These are phyloP conservation scores for Brachionus paranguensis DNA, from an alignment of 1,140 invertebrate species.

Conservation along the genomic window DNA sequence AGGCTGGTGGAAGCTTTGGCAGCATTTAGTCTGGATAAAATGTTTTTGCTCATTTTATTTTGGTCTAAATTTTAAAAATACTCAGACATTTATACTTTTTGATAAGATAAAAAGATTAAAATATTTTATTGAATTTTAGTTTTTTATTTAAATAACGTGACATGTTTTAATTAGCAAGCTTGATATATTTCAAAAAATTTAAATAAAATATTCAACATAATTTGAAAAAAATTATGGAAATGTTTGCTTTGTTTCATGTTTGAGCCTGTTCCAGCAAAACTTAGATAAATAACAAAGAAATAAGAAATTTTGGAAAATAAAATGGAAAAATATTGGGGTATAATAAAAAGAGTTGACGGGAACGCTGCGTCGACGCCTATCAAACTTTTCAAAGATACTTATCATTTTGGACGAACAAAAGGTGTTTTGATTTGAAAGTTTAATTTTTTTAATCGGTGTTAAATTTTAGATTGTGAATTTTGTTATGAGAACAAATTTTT, in stretches of 20 bases:
- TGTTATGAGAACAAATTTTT: constrained; percentile 47
- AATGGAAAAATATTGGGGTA: constrained; percentile 15
- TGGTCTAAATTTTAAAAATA: neutral
- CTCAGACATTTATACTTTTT: neutral
- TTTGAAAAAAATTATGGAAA: neutral
- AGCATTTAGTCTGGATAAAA: neutral
- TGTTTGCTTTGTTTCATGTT: neutral
- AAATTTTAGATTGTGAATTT: constrained; percentile 47
- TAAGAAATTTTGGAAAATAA: neutral
- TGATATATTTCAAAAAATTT: neutral
- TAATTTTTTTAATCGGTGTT: neutral
- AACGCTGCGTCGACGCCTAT: neutral
- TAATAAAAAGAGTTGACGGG: neutral
- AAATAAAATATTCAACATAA: neutral
- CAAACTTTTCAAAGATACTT: neutral
- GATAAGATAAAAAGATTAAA: constrained; percentile 13
- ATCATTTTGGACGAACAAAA: constrained; percentile 15
- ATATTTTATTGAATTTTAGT: neutral
- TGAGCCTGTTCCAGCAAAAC: neutral
- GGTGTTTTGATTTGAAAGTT: neutral
- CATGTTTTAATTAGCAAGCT: neutral
- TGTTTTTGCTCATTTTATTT: constrained; percentile 15
- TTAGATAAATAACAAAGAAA: neutral
- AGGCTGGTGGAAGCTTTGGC: neutral
- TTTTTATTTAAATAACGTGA: neutral